These are phyloP conservation scores for Ophion ellenae DNA, from an alignment of 2,888 invertebrate genomes.

Conservation along the genomic window DNA sequence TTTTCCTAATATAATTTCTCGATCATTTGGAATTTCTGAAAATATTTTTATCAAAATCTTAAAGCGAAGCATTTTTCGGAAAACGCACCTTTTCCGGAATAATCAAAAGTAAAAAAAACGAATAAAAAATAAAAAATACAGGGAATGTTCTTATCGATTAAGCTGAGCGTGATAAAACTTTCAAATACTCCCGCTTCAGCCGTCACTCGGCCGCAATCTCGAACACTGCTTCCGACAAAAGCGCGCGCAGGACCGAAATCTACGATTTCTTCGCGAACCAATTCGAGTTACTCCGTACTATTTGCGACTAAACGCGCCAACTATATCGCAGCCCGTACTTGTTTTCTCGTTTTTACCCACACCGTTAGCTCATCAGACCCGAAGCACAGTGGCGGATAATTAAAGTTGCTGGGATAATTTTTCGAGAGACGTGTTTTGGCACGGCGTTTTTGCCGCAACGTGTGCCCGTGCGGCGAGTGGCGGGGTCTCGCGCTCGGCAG, in stretches of 20 bases:
- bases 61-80: too few species aligned
- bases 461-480: background rate
- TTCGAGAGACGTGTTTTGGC: background rate
- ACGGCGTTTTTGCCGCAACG: background rate
- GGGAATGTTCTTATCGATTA: too few species aligned
- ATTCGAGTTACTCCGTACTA: background rate
- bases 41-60: too few species aligned
- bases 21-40: too few species aligned
- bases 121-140: background rate
- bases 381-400: background rate
- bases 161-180: background rate
- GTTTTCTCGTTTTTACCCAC: background rate
- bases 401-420: background rate
- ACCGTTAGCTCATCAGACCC: background rate
- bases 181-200: background rate
- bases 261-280: background rate
- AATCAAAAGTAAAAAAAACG: background rate
- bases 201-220: background rate
- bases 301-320: background rate
- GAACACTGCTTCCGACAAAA: background rate
- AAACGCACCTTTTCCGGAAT: too few species aligned
- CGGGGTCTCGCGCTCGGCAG: background rate
- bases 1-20: too few species aligned
- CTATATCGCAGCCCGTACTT: background rate
- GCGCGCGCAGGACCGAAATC: background rate